Base-by-base conservation (phyloP, 2,888 invertebrate species). In the Meloe dianella region DNA sequence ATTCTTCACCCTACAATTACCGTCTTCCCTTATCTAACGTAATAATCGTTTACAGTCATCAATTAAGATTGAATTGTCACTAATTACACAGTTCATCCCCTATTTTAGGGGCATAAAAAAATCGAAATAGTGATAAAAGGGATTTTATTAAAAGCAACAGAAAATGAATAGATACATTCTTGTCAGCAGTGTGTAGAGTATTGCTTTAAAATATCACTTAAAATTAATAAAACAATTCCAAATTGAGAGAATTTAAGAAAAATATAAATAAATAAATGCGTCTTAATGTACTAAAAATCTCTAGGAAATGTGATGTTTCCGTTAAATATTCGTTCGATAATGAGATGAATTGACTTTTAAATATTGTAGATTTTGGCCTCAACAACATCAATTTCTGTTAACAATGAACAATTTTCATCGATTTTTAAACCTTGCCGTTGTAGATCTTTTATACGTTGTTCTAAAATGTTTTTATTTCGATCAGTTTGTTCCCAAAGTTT, bases 351-450 rank as follows among this genome's bases (percentile, higher is more conserved):
- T 41, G 41, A 41, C 41, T 7, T 22, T 20, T 47, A 47, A 20
- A 47, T 20, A 10, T 27, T 64, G 41, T 68, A 73, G 59, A 76
- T 72, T 24, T 72, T 76, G 58, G 69, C 59, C 65, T 87, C 87
- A 24, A 91, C 81, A 62, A 82, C 83, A 73, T 89, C 88, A 27
- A 91, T 87, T n/a, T 89, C 89, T 70, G 90, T 89, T 83, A 90
- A 86, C 1, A 92, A 85, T 69, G 86, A 86, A n/a, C 85, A 85
- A 66, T 84, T 85, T 14, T 88, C 88, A 68, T 88, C 87, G 2
- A 89, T 88, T 75, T 87, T 89, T 81, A 91, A 88, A n/a, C 92
- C 92, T 77, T 87, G 86, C 73, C 86, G 87, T 65, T 88, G 87
- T 72, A 92, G 87, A 67, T 86, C 86, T 59, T 86, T 85, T 65